Evolutionary conservation across 2,888 invertebrate species (phyloP), one percentile per base, ranked within the genome.

Genomic region (Asteroscopus sphinx): DNA sequence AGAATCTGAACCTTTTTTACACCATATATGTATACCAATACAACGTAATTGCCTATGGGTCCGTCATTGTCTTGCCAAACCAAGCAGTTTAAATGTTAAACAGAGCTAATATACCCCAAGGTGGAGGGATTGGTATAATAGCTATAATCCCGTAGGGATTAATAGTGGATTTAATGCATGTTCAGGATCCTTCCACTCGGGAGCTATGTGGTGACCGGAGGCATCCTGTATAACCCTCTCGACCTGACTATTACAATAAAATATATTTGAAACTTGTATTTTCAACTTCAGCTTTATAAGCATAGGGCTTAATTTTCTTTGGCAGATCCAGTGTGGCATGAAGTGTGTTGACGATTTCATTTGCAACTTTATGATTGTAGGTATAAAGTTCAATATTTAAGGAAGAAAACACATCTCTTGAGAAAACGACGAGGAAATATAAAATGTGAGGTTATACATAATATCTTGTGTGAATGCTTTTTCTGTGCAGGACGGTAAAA

Each of bases 101-200:
- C 67, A 64, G 70, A 55, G 52, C 42, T 66, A 71, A 71, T 76
- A 64, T 54, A 56, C 58, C 59, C 73, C 28, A 16, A 66, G 65
- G 59, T 70, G 47, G 13, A 51, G 52, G 61, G 60, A 66, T 68
- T 55, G 55, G 53, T 44, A 61, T 68, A 58, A 71, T 60, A 66
- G 73, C 44, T 36, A 51, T 58, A 66, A 71, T 55, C 49, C 73
- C 47, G 21, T 33, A 40, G 68, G 68, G 73, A 73, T 76, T 76
- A 71, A 73, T 76, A 64, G 63, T 58, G 51, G 52, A 60, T 71
- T 62, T 76, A 61, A 68, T 66, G 62, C 66, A 57, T 73, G 68
- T 64, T 55, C 40, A 32, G 55, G 55, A 68, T 71, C 52, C 48
- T 47, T 53, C 44, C 36, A 21, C 21, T 44, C 7, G 64, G 60